These are phyloP conservation scores for Formica selysi DNA, from an alignment of 1,140 invertebrate species.

Conservation along the genomic window DNA sequence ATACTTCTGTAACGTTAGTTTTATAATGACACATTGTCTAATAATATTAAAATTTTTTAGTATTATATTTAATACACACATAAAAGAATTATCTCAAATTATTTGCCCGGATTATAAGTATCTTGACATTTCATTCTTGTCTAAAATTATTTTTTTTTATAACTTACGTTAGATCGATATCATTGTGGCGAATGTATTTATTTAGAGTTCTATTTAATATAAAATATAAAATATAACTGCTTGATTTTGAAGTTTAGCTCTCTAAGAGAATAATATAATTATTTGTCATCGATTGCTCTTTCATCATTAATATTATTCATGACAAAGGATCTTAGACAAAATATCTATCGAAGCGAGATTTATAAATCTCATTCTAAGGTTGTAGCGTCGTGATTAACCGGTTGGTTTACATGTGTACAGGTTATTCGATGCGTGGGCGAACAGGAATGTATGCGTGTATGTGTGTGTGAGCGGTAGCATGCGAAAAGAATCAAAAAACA, in stretches of 20 bases:
- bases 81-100: neutral
- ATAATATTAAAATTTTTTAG: neutral
- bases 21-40: neutral
- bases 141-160: neutral
- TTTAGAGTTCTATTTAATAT: neutral
- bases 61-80: neutral
- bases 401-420: constrained; percentile 76
- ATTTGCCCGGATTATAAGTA: neutral
- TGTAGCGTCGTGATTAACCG: constrained; percentile 72
- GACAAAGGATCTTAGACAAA: constrained; percentile 45
- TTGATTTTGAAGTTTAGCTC: neutral
- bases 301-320: constrained; percentile 15
- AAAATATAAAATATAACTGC: neutral
- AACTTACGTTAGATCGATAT: neutral
- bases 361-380: constrained; percentile 56
- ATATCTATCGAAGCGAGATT: constrained; percentile 64
- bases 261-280: neutral
- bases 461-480: constrained; percentile 52
- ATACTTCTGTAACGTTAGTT: neutral
- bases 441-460: constrained; percentile 61
- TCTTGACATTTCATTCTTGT: neutral
- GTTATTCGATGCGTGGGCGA: constrained; percentile 74
- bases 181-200: neutral
- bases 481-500: constrained; percentile 66
- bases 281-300: constrained; percentile 23